These are phyloP conservation scores for Aphelocoma californica DNA, from an alignment of 2,797 vertebrate species.

Conservation along the genomic window DNA sequence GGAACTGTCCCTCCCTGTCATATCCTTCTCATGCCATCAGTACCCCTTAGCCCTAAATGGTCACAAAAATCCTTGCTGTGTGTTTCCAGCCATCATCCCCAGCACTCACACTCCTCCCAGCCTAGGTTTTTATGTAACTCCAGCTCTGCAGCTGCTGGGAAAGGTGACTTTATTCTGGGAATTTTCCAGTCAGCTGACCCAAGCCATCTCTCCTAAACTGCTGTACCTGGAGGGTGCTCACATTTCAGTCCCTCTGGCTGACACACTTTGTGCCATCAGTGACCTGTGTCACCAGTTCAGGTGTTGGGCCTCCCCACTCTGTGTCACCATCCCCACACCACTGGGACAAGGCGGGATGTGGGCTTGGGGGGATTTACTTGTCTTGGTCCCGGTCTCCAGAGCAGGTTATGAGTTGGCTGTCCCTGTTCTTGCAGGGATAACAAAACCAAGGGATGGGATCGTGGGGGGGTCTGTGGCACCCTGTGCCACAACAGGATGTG, in stretches of 20 bases:
- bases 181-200: slow-evolving; percentile 57
- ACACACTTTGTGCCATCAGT: not conserved
- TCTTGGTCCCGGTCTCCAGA: not conserved
- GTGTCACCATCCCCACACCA: fast-evolving
- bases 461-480: fast-evolving
- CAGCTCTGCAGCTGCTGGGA: slow-evolving; percentile 27
- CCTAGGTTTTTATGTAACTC: not conserved
- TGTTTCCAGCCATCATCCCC: not conserved
- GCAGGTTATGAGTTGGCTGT: not conserved
- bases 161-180: slow-evolving; percentile 62
- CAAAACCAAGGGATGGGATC: not conserved
- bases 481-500: not conserved
- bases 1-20: not conserved
- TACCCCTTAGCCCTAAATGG: not conserved
- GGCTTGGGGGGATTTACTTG: not conserved
- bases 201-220: not conserved
- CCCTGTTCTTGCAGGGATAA: not conserved
- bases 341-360: not conserved
- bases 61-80: not conserved
- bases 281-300: not conserved
- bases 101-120: not conserved
- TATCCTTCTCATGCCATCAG: not conserved
- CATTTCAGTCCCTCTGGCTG: not conserved
- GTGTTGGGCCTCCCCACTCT: not conserved
- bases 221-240: slow-evolving; percentile 28